Evolutionary conservation across 2,113 vertebrate species (phyloP), one percentile per base, ranked within the genome.

Genomic region (Cryptoleucopteryx plumbea): DNA sequence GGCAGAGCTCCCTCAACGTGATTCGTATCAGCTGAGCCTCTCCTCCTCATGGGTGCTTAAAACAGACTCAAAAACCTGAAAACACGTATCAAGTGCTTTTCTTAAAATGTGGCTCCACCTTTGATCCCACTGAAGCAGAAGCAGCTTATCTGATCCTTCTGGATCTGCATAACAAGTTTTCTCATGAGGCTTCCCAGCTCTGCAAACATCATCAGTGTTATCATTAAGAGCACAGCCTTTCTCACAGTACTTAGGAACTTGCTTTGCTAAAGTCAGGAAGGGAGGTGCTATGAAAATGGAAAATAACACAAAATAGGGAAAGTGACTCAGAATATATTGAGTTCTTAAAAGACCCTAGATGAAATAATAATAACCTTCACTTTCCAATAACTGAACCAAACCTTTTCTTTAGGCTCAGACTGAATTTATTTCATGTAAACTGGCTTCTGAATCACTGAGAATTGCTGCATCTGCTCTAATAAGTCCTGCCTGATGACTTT

Each of bases 231-330:
- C 86, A 91, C 59, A 86, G 52, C 34, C 48, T 94, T 96, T 95
- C 96, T 92, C 94, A 96, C 92, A 96, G 50, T 75, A 72, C 56
- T 91, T 78, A 78, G 83, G 75, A 94, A 95, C 59, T 86, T 78
- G 59, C 82, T 90, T 94, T 94, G 63, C 88, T 75, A 32, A 90
- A 92, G 56, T 78, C 94, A 94, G 96, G 94, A 96, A 96, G 90
- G 94, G 90, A 81, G 93, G 83, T 93, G 79, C 67, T 75, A 71
- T 18, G 26, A 93, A 95, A 96, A 78, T 73, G 72, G 65, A 95
- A 93, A 96, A 88, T 65, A 94, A 67, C 32, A 90, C 52, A 92
- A 82, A 94, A 88, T 86, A 93, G 40, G 90, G 40, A 91, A 93
- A 92, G 50, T 96, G 91, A 97, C 94, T 97, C 92, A 96, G 43